Evolutionary conservation across 2,113 vertebrate species (phyloP).

Genomic region (Hippocampus mohnikei): DNA sequence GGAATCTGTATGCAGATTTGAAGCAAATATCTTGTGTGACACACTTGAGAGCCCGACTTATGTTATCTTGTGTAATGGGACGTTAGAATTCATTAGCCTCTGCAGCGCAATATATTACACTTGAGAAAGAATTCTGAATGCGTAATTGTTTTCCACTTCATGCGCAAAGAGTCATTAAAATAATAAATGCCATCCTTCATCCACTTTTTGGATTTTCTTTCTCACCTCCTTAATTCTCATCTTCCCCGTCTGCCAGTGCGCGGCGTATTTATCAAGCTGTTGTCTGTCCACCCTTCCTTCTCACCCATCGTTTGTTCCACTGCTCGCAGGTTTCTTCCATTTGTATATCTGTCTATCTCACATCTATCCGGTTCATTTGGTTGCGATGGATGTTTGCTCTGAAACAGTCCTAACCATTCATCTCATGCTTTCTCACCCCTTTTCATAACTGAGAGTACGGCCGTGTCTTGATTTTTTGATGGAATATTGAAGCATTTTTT

Average conservation of each 20-base stretch:
- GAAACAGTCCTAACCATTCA: conserved; percentile 39
- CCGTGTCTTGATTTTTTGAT: conserved; percentile 34
- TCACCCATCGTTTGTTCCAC: conserved; percentile 51
- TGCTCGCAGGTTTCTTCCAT: conserved; percentile 47
- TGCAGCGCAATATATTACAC: conserved; percentile 55
- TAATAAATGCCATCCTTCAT: conserved; percentile 60
- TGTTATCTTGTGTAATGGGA: conserved; percentile 65
- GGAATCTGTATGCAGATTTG: conserved; percentile 19
- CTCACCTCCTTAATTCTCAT: conserved; percentile 48
- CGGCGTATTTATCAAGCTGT: conserved; percentile 59
- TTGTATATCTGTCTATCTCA: conserved; percentile 1
- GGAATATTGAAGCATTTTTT: conserved; percentile 1
- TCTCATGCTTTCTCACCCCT: conserved; percentile 31
- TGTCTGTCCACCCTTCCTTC: conserved; percentile 44
- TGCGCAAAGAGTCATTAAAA: conserved; percentile 61
- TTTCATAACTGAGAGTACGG: conserved; percentile 26
- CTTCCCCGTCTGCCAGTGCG: conserved; percentile 31
- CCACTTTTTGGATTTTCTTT: conserved; percentile 47
- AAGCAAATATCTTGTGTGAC: conserved; percentile 33
- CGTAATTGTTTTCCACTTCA: conserved; percentile 66
- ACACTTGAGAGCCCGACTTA: conserved; percentile 49
- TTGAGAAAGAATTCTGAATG: conserved; percentile 62
- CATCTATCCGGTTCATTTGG: neutral
- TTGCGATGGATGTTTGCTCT: neutral
- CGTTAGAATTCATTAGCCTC: conserved; percentile 59